Conservation (phyloP, 2,113 vertebrate genomes). For the Gadus macrocephalus region DNA sequence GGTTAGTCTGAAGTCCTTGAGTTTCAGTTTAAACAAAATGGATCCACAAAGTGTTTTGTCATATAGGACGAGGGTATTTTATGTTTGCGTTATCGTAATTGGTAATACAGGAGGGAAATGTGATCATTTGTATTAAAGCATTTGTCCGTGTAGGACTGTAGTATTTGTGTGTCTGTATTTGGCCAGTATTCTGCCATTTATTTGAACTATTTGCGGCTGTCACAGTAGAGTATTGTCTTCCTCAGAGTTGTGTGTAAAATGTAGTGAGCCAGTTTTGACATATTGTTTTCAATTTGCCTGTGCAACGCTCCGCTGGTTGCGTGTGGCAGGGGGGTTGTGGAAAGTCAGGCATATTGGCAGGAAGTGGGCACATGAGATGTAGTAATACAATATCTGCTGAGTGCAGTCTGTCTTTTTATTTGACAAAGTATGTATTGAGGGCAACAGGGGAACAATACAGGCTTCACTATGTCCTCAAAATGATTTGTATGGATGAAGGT, state of each 20-base stretch:
- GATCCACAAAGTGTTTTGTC: too few relatives aligned
- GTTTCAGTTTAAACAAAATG: too few relatives aligned
- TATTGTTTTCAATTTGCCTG: constrained; percentile 30
- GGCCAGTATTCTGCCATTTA: too few relatives aligned
- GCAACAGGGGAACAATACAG: not conserved
- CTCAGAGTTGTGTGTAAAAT: constrained; percentile 5
- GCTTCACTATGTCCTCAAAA: too few relatives aligned
- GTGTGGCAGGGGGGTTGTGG: constrained; percentile 19
- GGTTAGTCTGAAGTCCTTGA: too few relatives aligned
- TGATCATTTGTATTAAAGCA: too few relatives aligned
- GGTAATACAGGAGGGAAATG: too few relatives aligned
- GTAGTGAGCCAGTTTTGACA: constrained; percentile 15
- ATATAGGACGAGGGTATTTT: too few relatives aligned
- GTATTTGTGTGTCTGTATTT: too few relatives aligned
- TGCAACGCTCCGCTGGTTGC: constrained; percentile 15
- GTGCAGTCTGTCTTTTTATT: constrained; percentile 12
- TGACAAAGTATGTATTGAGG: constrained; percentile 12
- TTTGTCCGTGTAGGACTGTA: too few relatives aligned
- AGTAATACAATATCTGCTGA: constrained; percentile 10
- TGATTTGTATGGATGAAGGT: too few relatives aligned
- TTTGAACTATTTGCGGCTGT: not conserved
- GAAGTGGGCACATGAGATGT: constrained; percentile 20
- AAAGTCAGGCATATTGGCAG: constrained; percentile 13
- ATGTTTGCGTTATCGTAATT: too few relatives aligned
- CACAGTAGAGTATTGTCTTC: constrained; percentile 10